These are phyloP conservation scores for Ictidomys tridecemlineatus DNA, from an alignment of 2,113 vertebrate genomes.

Conservation along the genomic window DNA sequence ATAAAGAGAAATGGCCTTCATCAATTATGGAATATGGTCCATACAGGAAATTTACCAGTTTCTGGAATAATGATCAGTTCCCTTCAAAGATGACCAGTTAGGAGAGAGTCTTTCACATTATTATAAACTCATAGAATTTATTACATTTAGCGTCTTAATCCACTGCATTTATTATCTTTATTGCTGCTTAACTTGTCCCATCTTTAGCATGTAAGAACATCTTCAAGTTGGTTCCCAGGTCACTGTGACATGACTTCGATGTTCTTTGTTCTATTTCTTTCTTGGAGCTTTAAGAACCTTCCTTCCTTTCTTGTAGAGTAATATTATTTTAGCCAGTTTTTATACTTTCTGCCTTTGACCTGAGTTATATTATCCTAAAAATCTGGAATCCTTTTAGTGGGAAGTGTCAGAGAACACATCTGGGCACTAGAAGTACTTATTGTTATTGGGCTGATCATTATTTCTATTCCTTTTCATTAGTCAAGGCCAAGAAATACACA, in stretches of 20 bases:
- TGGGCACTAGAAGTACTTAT: neutral
- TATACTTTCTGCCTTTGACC: neutral
- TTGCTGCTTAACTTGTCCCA: neutral
- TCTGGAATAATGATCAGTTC: neutral
- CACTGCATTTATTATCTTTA: neutral
- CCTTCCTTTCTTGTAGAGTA: neutral
- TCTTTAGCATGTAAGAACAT: neutral
- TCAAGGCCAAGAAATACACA: neutral
- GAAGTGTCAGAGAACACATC: neutral
- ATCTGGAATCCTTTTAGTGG: neutral
- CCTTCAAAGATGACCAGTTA: neutral
- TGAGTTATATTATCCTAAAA: conserved; percentile 29
- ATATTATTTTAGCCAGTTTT: neutral
- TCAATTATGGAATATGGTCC: neutral
- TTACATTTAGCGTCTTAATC: neutral
- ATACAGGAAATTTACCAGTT: neutral
- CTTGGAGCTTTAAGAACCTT: neutral
- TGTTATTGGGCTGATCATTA: neutral
- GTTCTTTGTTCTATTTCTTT: neutral
- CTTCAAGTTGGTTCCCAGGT: neutral
- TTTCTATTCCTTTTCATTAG: neutral
- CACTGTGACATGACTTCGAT: neutral
- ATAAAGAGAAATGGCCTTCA: neutral
- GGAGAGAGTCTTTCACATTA: neutral
- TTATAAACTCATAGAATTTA: neutral